Base-by-base conservation (phyloP, 2,113 vertebrate genomes). In the Hyaena hyaena region DNA sequence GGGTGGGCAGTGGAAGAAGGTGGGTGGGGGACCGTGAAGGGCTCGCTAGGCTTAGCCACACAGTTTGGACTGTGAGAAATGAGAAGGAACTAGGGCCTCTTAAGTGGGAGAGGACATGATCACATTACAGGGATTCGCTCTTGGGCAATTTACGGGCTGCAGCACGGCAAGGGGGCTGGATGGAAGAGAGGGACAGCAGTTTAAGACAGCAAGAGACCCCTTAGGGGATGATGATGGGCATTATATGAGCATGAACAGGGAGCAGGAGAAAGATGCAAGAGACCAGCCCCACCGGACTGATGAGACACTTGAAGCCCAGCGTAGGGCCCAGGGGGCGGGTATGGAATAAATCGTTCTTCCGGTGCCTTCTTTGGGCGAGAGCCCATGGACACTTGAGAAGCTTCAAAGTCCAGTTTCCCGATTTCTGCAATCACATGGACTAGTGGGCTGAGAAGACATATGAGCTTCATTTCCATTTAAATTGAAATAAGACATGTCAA, bases 381-480 rank as follows among this genome's bases (percentile, higher is more conserved):
- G 69, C 55, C 66, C 86, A 48, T 11, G n/a, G 58, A 55, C 43
- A 10, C 11, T 4, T 68, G 82, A 76, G 23, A 26, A 0, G 0
- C 84, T 83, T 8, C 3, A n/a, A 14, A 61, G 86, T 43, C 95
- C 26, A 10, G 35, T 65, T 69, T 31, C 33, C 12, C 11, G 58
- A 0, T 48, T 94, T 79, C 71, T 80, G 48, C 5, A 50, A 55
- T 97, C 83, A 33, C 31, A 3, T 39, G 48, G 10, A 50, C 74
- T 28, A 15, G 24, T 50, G 66, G 35, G 23, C 65, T 73, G 39
- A 43, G 80, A 84, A 93, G 83, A 80, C 69, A 93, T 86, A 76
- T 0, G 63, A 88, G 71, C 73, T 95, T 92, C 76, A 98, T 98
- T 98, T 98, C 89, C 98, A 98, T 98, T 97, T 97, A 96, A 92